A percentile compares a stretch with the other conserved stretches of the same genome.
phyloP scores from a whole-genome alignment of 2,888 invertebrate genomes.

The Pomacea canaliculata region DNA sequence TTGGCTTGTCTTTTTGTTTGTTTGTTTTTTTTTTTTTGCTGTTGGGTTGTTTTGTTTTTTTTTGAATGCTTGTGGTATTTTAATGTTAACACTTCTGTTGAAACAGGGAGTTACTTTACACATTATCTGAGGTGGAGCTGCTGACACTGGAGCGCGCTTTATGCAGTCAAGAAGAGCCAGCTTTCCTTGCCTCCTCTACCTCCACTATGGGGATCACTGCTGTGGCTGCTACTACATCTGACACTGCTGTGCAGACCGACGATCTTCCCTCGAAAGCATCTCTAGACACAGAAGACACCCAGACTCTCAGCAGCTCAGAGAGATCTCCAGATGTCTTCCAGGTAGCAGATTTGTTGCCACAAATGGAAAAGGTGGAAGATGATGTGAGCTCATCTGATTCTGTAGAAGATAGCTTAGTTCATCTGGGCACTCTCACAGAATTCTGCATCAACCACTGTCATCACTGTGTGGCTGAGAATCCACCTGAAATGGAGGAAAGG shows the following conservation, averaged over 20 bases:
- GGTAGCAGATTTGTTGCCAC: too few species aligned
- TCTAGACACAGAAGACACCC: not conserved
- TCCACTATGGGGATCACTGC: not conserved
- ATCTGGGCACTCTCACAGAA: too few species aligned
- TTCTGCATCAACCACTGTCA: too few species aligned
- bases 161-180: conserved; percentile 83
- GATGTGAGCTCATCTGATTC: too few species aligned
- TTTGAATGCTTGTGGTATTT: too few species aligned
- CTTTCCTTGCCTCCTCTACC: conserved; percentile 30
- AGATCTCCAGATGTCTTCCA: not conserved
- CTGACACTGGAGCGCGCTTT: conserved; percentile 87
- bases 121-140: conserved; percentile 86
- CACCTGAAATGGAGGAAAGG: not conserved
- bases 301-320: conserved; percentile 5
- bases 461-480: too few species aligned
- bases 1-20: too few species aligned
- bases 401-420: too few species aligned
- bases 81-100: too few species aligned
- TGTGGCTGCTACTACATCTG: not conserved
- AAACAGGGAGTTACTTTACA: conserved; percentile 86
- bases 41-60: too few species aligned
- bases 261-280: not conserved
- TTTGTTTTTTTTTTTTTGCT: too few species aligned
- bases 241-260: conserved; percentile 22
- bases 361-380: too few species aligned